Base-by-base conservation (phyloP, 92 coral and sea anemone genomes). In the Zoanthus gigantus region DNA sequence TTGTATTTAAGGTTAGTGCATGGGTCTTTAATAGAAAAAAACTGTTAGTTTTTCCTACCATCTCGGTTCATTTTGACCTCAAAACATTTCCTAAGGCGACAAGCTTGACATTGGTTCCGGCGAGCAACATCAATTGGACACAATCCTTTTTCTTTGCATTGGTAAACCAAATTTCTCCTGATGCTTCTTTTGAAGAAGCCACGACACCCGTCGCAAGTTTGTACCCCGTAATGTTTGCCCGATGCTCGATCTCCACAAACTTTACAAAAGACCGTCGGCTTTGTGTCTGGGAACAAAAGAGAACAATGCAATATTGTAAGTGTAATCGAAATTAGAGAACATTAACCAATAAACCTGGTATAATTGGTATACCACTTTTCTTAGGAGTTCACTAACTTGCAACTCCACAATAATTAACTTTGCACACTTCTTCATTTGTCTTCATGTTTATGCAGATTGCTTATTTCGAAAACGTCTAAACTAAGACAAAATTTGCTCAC, bases 181-280 rank as follows among this genome's bases (percentile, higher is more conserved):
- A 96, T 94, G 81, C 98, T 96, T 6, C 98, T 94, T 88, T 96
- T 96, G 90, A 96, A 96, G 88, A 96, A 96, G 9, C 98, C 98
- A 5, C 98, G 95, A 72, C 98, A 96, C 2, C 98, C 98, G 74
- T 96, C 98, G 37, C 98, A 96, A 8, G 98, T 94, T 60, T 93
- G 93, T 14, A 96, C 98, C 1, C 98, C 98, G 74, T 96, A 96
- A 77, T 96, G 98, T 32, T 96, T 96, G 37, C 98, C 98, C 14
- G 98, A 96, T 1, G 98, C 97, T 61, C 98, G 87, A 85, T 96
- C 98, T 1, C 98, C 98, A 23, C 98, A 96, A 1, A 96, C 98
- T 73, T 94, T 94, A 77, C 98, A 96, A 37, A 92, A 87, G 54
- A 92, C 92, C 5, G 83, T 84, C 72, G 90, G 97, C 88, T 94